These are phyloP conservation scores for Leptinotarsa lineolata DNA, from an alignment of 1,140 invertebrate species.

Conservation along the genomic window DNA sequence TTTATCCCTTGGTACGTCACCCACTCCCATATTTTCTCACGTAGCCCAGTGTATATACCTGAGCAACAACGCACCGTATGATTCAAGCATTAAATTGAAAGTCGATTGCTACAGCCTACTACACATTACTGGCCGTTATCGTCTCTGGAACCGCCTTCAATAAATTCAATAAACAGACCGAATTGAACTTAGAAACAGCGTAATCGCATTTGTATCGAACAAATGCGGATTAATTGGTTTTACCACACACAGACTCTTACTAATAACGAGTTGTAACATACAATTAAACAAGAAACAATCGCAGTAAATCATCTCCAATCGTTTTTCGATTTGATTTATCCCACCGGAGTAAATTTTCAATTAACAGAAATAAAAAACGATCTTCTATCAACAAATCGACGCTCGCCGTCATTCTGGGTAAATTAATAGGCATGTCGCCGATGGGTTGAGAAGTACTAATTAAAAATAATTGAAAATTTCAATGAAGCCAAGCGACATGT, in stretches of 20 bases:
- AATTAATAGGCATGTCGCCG: background rate
- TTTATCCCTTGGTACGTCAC: too few relatives aligned
- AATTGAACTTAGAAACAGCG: background rate
- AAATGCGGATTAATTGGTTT: conserved; percentile 20
- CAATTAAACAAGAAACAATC: conserved; percentile 15
- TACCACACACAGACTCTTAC: conserved; percentile 20
- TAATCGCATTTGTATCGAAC: conserved; percentile 2
- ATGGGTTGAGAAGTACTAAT: background rate
- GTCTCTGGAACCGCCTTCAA: background rate
- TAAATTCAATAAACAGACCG: conserved; percentile 20
- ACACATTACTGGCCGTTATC: background rate
- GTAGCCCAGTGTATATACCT: too few relatives aligned
- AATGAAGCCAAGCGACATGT: background rate
- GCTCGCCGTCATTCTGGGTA: background rate
- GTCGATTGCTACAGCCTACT: background rate
- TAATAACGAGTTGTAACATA: conserved; percentile 15
- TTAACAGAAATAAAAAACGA: conserved; percentile 20
- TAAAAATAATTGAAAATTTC: conserved; percentile 7
- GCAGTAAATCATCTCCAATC: conserved; percentile 15
- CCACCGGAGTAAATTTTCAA: conserved; percentile 1
- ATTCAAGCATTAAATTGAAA: background rate
- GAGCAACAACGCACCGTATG: background rate
- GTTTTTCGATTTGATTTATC: conserved; percentile 7
- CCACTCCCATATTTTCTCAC: too few relatives aligned
- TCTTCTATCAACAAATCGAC: conserved; percentile 1